A percentile compares a stretch with the other conserved stretches of the same genome.
phyloP scores from a whole-genome alignment of 2,797 vertebrate species.

The Danio aesculapii region DNA sequence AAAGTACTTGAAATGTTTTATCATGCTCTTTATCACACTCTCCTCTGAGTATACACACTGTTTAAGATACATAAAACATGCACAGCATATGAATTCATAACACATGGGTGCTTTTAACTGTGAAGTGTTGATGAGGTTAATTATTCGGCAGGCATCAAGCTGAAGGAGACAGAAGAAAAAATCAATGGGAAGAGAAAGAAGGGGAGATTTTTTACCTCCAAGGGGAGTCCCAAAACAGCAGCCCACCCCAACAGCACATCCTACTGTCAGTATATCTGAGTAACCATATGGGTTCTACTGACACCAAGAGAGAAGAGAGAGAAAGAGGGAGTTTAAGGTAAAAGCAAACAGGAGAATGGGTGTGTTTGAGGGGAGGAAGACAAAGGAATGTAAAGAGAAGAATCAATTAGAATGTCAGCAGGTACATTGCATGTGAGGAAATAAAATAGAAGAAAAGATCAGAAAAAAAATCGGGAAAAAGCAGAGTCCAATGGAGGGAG shows the following conservation, averaged over 20 bases:
- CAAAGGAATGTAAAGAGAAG: slow-evolving; percentile 43
- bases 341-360: slow-evolving; percentile 33
- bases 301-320: slow-evolving; percentile 67
- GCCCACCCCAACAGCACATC: slow-evolving; percentile 95
- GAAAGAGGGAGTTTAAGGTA: slow-evolving; percentile 25
- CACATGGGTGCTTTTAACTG: slow-evolving; percentile 21
- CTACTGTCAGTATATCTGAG: slow-evolving; percentile 94
- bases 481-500: slow-evolving; percentile 1
- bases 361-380: slow-evolving; percentile 41
- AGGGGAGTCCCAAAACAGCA: slow-evolving; percentile 97
- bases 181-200: neutral
- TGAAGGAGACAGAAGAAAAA: neutral
- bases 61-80: slow-evolving; percentile 23
- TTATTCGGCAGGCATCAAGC: slow-evolving; percentile 26
- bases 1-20: neutral
- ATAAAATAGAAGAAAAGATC: slow-evolving; percentile 9
- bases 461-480: slow-evolving; percentile 25
- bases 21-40: neutral
- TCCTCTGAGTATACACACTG: neutral
- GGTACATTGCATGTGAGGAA: slow-evolving; percentile 15
- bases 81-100: slow-evolving; percentile 28
- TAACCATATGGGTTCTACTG: slow-evolving; percentile 98
- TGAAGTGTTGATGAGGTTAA: slow-evolving; percentile 20
- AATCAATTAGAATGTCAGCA: slow-evolving; percentile 16
- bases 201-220: slow-evolving; percentile 85